These are phyloP conservation scores for Iselma pallidipennis DNA, from an alignment of 2,888 invertebrate species.

Conservation along the genomic window DNA sequence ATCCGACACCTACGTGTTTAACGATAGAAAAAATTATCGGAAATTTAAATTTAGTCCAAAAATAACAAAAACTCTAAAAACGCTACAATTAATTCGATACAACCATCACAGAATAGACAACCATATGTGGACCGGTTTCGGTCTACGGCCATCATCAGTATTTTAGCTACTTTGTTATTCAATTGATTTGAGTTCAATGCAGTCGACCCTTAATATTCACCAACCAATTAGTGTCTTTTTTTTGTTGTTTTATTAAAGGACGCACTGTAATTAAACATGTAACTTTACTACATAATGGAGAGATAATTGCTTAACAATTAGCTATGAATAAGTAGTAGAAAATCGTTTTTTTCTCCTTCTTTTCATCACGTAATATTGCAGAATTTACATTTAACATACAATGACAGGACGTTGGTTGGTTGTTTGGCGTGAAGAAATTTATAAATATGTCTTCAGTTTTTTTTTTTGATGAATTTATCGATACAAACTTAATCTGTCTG, in stretches of 20 bases:
- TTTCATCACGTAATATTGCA: neutral
- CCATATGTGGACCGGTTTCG: too few relatives aligned
- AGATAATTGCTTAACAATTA: neutral
- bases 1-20: neutral
- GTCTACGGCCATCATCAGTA: too few relatives aligned
- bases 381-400: neutral
- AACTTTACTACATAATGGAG: neutral
- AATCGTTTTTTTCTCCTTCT: neutral
- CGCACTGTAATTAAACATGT: neutral
- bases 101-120: too few relatives aligned
- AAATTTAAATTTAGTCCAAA: neutral
- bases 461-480: neutral
- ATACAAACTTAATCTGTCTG: neutral
- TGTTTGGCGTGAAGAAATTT: neutral
- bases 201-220: too few relatives aligned
- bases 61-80: too few relatives aligned
- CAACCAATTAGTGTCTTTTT: too few relatives aligned
- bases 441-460: neutral
- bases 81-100: too few relatives aligned
- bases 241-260: too few relatives aligned
- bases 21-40: neutral
- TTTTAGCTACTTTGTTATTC: too few relatives aligned
- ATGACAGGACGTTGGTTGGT: neutral
- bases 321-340: neutral
- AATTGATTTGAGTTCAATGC: too few relatives aligned